These are phyloP conservation scores for Microctenopoma steveboyesi DNA, from an alignment of 2,797 vertebrate species.

Conservation along the genomic window DNA sequence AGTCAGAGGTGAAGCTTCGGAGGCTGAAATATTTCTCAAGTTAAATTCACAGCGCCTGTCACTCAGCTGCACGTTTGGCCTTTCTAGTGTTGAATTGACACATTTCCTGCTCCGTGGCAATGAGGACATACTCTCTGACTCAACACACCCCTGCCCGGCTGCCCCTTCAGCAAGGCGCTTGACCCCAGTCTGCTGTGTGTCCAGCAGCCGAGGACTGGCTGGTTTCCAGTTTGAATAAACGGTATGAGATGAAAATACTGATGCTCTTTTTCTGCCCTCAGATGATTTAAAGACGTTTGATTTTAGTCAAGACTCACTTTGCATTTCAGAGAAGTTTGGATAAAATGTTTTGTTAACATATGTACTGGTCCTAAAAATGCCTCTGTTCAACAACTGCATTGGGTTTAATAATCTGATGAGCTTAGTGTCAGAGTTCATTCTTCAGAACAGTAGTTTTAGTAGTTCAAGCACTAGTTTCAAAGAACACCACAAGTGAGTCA, in stretches of 20 bases:
- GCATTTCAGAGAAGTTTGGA: constrained; percentile 3
- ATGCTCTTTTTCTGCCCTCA: constrained; percentile 12
- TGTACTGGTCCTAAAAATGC: not conserved
- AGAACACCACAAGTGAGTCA: no score
- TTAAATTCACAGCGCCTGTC: constrained; percentile 31
- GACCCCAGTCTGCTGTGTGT: constrained; percentile 43
- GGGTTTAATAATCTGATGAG: no score
- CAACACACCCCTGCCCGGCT: constrained; percentile 14
- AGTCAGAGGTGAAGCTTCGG: constrained; percentile 16
- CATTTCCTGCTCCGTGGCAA: constrained; percentile 30
- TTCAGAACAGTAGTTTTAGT: no score
- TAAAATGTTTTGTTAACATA: constrained; percentile 5
- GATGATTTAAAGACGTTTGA: constrained; percentile 20
- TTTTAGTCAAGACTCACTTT: not conserved
- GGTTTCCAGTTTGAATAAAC: constrained; percentile 57
- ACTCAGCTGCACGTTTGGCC: constrained; percentile 33
- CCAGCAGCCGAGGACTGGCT: constrained; percentile 49
- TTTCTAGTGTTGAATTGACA: constrained; percentile 19
- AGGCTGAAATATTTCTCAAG: constrained; percentile 21
- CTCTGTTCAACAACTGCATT: no score
- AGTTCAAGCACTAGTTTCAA: no score
- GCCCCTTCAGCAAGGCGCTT: constrained; percentile 33
- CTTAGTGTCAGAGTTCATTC: no score
- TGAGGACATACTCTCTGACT: constrained; percentile 32
- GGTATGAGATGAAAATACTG: constrained; percentile 9